Evolutionary conservation across 2,797 vertebrate genomes (phyloP).

Genomic region (Pitangus sulphuratus): DNA sequence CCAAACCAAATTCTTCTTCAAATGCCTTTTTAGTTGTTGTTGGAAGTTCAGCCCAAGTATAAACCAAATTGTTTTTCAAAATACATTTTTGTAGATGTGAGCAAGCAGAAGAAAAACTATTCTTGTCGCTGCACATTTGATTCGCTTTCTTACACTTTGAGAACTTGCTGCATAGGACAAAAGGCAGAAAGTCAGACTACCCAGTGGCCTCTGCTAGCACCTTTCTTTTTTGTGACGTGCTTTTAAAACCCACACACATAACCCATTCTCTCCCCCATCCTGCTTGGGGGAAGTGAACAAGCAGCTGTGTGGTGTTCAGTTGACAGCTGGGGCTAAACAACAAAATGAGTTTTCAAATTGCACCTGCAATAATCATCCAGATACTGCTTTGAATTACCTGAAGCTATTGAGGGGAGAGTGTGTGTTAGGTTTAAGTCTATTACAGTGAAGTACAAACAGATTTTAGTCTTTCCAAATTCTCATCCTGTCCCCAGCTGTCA

Average conservation of each 20-base stretch:
- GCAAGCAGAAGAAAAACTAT: not conserved
- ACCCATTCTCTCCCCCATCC: not conserved
- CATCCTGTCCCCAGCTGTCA: not conserved
- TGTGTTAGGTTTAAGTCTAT: not conserved
- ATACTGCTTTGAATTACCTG: not conserved
- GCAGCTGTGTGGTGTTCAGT: not conserved
- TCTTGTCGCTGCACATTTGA: not conserved
- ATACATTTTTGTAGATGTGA: not conserved
- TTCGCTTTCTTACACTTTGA: not conserved
- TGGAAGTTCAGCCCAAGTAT: not conserved
- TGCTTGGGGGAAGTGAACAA: not conserved
- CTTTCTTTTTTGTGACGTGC: not conserved
- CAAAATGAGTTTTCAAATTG: not conserved
- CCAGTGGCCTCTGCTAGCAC: not conserved
- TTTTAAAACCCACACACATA: not conserved
- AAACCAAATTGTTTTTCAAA: not conserved
- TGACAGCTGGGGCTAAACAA: not conserved
- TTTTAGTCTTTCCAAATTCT: not conserved
- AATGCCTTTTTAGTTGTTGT: not conserved
- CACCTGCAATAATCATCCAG: not conserved
- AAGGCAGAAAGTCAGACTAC: not conserved
- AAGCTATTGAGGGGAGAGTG: not conserved
- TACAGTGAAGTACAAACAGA: not conserved
- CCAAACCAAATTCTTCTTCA: conserved; percentile 9
- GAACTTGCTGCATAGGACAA: not conserved